A percentile compares a stretch with the other conserved stretches of the same genome.
These are phyloP conservation scores for Chouioia cunea DNA, from an alignment of 2,888 invertebrate genomes.

Conservation along the genomic window DNA sequence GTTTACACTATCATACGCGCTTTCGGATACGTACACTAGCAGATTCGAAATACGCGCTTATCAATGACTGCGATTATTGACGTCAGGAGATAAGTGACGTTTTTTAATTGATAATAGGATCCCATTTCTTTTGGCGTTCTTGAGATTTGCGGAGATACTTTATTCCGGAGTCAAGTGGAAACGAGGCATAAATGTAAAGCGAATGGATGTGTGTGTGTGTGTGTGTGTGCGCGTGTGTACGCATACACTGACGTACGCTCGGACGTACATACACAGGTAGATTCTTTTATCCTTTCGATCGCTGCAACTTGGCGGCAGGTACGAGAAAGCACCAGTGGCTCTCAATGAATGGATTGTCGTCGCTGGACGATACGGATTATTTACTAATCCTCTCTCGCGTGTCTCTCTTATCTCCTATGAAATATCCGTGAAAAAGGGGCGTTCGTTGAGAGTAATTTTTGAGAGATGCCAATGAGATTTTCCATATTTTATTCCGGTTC, in stretches of 20 bases:
- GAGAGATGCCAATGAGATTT: constrained; percentile 3
- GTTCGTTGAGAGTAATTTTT: neutral
- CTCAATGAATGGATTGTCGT: constrained; percentile 49
- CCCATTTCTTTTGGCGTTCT: too few relatives aligned
- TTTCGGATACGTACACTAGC: neutral
- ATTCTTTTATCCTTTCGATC: constrained; percentile 21
- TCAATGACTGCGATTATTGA: neutral
- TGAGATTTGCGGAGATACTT: too few relatives aligned
- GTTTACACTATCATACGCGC: constrained; percentile 11
- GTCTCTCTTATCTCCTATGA: neutral
- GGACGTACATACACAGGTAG: constrained; percentile 20
- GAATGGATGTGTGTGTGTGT: neutral
- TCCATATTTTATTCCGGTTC: too few relatives aligned
- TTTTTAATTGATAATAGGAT: too few relatives aligned
- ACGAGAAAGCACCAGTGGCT: constrained; percentile 59
- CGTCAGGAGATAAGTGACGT: neutral
- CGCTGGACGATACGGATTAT: constrained; percentile 12
- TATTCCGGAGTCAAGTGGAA: constrained; percentile 4
- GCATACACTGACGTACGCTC: constrained; percentile 7
- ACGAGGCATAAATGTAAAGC: constrained; percentile 6
- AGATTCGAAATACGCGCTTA: neutral
- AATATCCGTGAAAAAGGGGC: constrained; percentile 10
- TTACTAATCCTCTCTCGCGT: constrained; percentile 19
- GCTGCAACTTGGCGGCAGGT: constrained; percentile 52
- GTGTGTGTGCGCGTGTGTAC: neutral